phyloP scores from a whole-genome alignment of 2,888 invertebrate genomes.

The Apomyelois bistriatella region DNA sequence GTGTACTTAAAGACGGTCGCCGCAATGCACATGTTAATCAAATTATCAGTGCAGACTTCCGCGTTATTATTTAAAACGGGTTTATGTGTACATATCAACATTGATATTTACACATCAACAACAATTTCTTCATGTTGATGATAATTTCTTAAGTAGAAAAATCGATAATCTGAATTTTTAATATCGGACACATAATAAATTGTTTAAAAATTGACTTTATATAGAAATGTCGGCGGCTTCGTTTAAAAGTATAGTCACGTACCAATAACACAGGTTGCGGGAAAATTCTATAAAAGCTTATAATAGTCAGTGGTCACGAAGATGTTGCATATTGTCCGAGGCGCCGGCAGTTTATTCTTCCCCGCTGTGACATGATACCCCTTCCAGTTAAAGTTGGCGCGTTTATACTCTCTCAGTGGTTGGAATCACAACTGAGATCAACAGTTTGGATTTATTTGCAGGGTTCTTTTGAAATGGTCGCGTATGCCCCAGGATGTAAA shows the following conservation, averaged over 20 bases:
- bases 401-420: constrained; percentile 22
- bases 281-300: constrained; percentile 64
- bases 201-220: constrained; percentile 32
- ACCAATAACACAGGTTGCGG: constrained; percentile 48
- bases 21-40: constrained; percentile 62
- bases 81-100: constrained; percentile 32
- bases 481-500: constrained; percentile 47
- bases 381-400: constrained; percentile 47
- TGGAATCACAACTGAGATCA: constrained; percentile 20
- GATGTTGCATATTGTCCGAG: constrained; percentile 47
- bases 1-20: constrained; percentile 62
- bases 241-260: constrained; percentile 63
- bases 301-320: constrained; percentile 74
- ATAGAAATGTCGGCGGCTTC: constrained; percentile 57
- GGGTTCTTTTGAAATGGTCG: constrained; percentile 42
- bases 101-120: no score
- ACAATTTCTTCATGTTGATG: neutral
- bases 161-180: constrained; percentile 29
- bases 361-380: constrained; percentile 63
- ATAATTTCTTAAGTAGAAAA: no score
- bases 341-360: constrained; percentile 62
- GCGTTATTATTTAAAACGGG: constrained; percentile 63
- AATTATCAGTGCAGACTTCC: constrained; percentile 70
- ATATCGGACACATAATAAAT: constrained; percentile 20
- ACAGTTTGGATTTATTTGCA: constrained; percentile 27